phyloP scores from a whole-genome alignment of 2,113 vertebrate species.

The Oophaga pumilio region DNA sequence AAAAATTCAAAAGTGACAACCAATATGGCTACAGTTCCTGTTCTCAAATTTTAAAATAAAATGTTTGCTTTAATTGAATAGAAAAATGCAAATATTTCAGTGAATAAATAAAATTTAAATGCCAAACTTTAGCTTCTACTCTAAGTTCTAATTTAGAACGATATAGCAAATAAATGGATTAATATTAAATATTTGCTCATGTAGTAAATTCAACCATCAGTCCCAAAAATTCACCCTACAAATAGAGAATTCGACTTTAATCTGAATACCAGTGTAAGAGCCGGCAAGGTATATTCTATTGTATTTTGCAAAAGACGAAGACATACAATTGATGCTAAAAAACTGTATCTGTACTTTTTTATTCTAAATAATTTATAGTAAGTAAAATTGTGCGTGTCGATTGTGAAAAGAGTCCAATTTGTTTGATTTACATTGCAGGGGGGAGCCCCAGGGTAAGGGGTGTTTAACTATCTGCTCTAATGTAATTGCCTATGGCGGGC shows the following conservation, averaged over 20 bases:
- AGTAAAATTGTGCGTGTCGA: conserved; percentile 91
- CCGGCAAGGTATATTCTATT: conserved; percentile 10
- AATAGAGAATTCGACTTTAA: not conserved
- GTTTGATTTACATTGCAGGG: conserved; percentile 79
- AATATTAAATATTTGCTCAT: not conserved
- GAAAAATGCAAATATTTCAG: not conserved
- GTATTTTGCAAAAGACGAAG: conserved; percentile 53
- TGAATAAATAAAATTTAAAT: not conserved
- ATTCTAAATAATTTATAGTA: conserved; percentile 86
- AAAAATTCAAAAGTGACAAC: not conserved
- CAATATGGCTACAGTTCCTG: not conserved
- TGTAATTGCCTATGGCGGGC: conserved; percentile 92
- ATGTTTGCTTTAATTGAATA: not conserved
- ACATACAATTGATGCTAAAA: conserved; percentile 68
- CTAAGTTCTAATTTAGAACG: not conserved
- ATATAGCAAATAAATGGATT: not conserved
- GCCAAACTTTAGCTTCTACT: not conserved
- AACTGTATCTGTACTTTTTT: conserved; percentile 70
- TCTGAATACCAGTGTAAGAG: not conserved
- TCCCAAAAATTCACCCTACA: not conserved
- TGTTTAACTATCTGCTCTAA: conserved; percentile 91
- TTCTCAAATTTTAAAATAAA: not conserved
- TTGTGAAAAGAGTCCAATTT: conserved; percentile 88
- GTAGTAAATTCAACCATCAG: not conserved
- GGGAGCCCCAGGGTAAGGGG: conserved; percentile 78